Evolutionary conservation across 2,888 invertebrate genomes (phyloP), one percentile per base, ranked within the genome.

Genomic region (Alcis repandata): DNA sequence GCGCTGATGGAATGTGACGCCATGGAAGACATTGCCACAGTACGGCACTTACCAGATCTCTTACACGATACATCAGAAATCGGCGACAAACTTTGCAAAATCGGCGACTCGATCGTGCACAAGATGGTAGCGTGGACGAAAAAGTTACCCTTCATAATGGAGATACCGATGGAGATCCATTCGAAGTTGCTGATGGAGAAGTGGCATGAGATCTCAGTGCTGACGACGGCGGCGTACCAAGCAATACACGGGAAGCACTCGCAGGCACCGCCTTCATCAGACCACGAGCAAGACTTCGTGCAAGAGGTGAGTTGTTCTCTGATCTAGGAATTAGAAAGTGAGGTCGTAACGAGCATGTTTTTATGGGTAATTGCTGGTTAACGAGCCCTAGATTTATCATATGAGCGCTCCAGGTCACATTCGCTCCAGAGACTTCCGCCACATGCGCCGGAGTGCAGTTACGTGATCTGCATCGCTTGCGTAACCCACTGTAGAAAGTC

Each of bases 61-160:
- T 95, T 98, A 76, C 97, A 98, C 89, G 97, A 97, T 88, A 97
- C 98, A 85, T 97, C 98, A 76, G 98, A 98, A 91, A 96, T 98
- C 81, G 98, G 97, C 81, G 97, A 98, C 88, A 98, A 97, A 89
- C 95, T 99, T 79, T 98, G 98, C 94, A 97, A 97, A 91, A 98
- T 99, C 84, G 99, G 99, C 58, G 99, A 99, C 94, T 98, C 98
- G 75, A 99, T 99, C 83, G 99, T 99, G 64, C 98, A 98, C 94
- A 98, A 99, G 94, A 95, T 99, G 94, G 99, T 99, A 75, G 98
- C 98, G 91, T 99, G 99, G 99, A 99, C 99, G 82, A 99, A 99
- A 92, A 96, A 98, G 92, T 94, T 99, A 90, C 99, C 99, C 64
- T 99, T 99, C 93, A 99, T 99, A 90, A 95, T 97, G 90, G 98